Evolutionary conservation across 2,888 invertebrate species (phyloP).

Genomic region (Euzetes globulus): DNA sequence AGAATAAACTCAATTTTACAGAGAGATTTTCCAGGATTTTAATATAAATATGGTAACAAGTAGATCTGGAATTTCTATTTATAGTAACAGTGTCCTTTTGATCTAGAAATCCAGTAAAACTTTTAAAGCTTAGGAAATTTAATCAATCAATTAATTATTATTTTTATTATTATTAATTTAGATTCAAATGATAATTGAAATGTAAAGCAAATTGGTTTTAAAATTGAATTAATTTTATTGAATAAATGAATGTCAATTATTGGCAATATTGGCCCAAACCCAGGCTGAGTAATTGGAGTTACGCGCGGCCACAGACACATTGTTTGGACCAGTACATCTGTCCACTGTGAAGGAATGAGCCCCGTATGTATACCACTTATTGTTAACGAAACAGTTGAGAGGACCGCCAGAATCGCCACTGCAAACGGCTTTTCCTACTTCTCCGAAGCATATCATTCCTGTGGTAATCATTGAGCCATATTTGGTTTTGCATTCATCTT

Average conservation of each 20-base stretch:
- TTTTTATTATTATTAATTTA: too few species aligned
- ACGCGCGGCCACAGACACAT: constrained; percentile 15
- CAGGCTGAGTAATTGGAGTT: constrained; percentile 1
- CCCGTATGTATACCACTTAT: constrained; percentile 27
- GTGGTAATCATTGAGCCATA: not conserved
- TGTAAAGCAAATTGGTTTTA: too few species aligned
- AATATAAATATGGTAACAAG: too few species aligned
- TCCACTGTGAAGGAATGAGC: constrained; percentile 27
- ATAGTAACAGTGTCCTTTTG: too few species aligned
- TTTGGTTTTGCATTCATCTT: not conserved
- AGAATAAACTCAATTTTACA: too few species aligned
- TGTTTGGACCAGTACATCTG: constrained; percentile 11
- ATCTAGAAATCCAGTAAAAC: too few species aligned
- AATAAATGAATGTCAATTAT: not conserved
- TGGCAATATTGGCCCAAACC: constrained; percentile 13
- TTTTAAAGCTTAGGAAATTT: too few species aligned
- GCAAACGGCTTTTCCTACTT: constrained; percentile 32
- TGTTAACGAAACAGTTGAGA: constrained; percentile 30
- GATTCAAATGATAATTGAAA: too few species aligned
- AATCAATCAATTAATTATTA: too few species aligned
- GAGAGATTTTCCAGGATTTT: too few species aligned
- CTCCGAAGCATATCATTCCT: constrained; percentile 29
- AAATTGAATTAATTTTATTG: too few species aligned
- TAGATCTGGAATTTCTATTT: too few species aligned
- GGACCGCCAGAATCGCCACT: constrained; percentile 37